These are phyloP conservation scores for Caenorhabditis panamensis DNA, from an alignment of 2,888 invertebrate species.

Conservation along the genomic window DNA sequence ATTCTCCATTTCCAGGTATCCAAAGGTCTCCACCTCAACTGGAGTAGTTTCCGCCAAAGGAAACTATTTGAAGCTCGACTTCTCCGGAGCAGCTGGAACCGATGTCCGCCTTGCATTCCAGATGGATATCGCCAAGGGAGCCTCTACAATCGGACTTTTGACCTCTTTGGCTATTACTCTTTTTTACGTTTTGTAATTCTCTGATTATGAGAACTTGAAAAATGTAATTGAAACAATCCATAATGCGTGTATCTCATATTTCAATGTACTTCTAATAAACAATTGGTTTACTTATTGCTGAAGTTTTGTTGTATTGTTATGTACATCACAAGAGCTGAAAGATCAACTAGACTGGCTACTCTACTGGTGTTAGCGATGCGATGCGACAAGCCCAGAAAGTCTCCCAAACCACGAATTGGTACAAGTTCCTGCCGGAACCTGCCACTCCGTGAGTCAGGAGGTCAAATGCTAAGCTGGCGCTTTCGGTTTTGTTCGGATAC, in stretches of 20 bases:
- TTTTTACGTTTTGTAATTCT: not conserved
- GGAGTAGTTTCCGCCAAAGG: conserved; percentile 23
- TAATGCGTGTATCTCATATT: conserved; percentile 4
- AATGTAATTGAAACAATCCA: not conserved
- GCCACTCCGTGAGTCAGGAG: too few species aligned
- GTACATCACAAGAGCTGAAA: too few species aligned
- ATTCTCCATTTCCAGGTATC: conserved; percentile 3
- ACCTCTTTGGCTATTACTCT: not conserved
- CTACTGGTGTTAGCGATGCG: too few species aligned
- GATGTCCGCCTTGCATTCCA: conserved; percentile 25
- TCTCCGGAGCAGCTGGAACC: conserved; percentile 1
- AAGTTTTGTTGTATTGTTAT: not conserved
- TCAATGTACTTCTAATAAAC: not conserved
- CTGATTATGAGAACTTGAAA: not conserved
- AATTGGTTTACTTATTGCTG: not conserved
- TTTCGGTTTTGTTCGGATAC: too few species aligned
- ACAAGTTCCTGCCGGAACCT: too few species aligned
- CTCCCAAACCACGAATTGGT: too few species aligned
- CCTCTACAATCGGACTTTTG: conserved; percentile 2
- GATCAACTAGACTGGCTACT: too few species aligned
- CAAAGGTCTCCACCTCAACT: conserved; percentile 7
- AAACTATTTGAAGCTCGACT: conserved; percentile 33
- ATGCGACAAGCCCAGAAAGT: too few species aligned
- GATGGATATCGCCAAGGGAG: not conserved
- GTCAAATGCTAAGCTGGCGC: too few species aligned